phyloP scores from a whole-genome alignment of 1,140 invertebrate genomes.

The Hirudo medicinalis region DNA sequence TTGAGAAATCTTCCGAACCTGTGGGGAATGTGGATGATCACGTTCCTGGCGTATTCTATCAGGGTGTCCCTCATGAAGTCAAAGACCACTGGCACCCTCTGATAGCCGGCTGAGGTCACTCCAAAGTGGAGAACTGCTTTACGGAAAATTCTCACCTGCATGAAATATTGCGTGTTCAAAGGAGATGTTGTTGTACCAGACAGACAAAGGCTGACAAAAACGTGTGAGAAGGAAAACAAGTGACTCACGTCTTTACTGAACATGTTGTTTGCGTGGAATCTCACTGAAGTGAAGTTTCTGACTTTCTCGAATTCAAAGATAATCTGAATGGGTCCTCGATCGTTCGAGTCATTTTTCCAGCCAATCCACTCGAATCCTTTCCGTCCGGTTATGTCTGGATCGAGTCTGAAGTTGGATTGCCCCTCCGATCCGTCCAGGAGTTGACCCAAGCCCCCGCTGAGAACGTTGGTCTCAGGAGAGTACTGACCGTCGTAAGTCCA shows the following conservation, averaged over 20 bases:
- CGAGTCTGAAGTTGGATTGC: constrained; percentile 60
- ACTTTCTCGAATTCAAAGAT: constrained; percentile 74
- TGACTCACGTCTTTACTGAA: constrained; percentile 49
- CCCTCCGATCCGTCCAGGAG: constrained; percentile 65
- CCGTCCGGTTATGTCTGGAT: constrained; percentile 53
- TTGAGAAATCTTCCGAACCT: constrained; percentile 67
- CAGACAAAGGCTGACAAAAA: neutral
- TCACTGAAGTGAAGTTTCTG: constrained; percentile 70
- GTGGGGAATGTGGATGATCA: constrained; percentile 68
- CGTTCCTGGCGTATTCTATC: constrained; percentile 66
- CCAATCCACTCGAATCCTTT: constrained; percentile 53
- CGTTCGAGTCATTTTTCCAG: constrained; percentile 61
- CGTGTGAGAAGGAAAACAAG: neutral
- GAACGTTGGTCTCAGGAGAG: constrained; percentile 26
- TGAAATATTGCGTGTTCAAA: neutral
- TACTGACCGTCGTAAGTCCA: constrained; percentile 72
- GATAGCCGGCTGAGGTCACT: constrained; percentile 46
- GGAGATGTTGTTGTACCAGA: too few relatives aligned
- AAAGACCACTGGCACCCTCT: constrained; percentile 55
- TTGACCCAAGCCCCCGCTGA: constrained; percentile 68
- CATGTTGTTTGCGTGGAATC: constrained; percentile 64
- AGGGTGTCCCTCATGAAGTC: constrained; percentile 65
- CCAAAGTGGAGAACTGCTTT: constrained; percentile 62
- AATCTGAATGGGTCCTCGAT: constrained; percentile 30
- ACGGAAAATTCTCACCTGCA: constrained; percentile 43